Conservation (phyloP, 2,888 invertebrate genomes). For the Nasonia oneida region DNA sequence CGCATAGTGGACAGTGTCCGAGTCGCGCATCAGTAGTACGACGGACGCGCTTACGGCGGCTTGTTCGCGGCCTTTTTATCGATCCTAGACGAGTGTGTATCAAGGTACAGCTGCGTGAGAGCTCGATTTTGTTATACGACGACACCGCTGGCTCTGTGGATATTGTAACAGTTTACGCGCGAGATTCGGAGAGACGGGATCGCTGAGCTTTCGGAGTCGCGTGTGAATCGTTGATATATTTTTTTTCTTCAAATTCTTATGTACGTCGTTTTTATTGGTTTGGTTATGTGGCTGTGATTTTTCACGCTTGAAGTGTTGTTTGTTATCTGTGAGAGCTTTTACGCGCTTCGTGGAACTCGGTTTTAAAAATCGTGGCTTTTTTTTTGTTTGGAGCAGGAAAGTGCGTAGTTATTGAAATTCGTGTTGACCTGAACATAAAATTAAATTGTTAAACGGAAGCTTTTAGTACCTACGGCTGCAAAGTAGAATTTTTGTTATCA, state of each 20-base stretch:
- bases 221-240: not conserved
- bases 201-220: not conserved
- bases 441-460: too few relatives aligned
- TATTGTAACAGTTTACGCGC: not conserved
- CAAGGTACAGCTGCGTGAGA: constrained; percentile 26
- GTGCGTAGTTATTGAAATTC: too few relatives aligned
- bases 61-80: not conserved
- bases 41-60: not conserved
- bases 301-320: not conserved
- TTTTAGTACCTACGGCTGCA: too few relatives aligned
- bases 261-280: not conserved
- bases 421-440: too few relatives aligned
- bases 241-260: not conserved
- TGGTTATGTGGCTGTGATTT: not conserved
- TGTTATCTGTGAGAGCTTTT: not conserved
- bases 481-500: too few relatives aligned
- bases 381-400: not conserved
- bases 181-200: not conserved
- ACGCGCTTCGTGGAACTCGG: not conserved
- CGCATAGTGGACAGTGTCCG: not conserved
- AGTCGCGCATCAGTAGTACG: constrained; percentile 5
- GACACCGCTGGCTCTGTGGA: not conserved
- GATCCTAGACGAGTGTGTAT: constrained; percentile 18
- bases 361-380: not conserved
- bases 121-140: not conserved